Evolutionary conservation across 2,888 invertebrate genomes (phyloP).

Genomic region (Chrysodeixis includens): DNA sequence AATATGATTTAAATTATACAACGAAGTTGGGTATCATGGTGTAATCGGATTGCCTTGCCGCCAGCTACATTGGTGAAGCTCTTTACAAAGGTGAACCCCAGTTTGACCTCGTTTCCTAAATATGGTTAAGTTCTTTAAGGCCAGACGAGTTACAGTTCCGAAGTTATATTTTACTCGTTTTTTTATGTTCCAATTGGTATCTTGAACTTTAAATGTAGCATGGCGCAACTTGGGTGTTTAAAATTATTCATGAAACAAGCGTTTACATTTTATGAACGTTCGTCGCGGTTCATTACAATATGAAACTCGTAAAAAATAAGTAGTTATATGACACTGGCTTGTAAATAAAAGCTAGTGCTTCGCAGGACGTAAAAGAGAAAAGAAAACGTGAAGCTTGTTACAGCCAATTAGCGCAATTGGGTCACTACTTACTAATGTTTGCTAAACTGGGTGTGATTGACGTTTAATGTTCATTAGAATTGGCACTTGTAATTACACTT

Average conservation of each 20-base stretch:
- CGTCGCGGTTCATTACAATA: neutral
- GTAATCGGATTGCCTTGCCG: conserved; percentile 79
- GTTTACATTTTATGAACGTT: neutral
- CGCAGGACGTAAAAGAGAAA: conserved; percentile 9
- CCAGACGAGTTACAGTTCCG: conserved; percentile 60
- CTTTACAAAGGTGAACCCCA: conserved; percentile 76
- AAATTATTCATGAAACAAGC: neutral
- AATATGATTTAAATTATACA: conserved; percentile 61
- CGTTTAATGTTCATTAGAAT: neutral
- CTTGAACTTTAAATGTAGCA: conserved; percentile 28
- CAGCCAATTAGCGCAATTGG: conserved; percentile 36
- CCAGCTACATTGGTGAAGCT: conserved; percentile 56
- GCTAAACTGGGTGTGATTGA: conserved; percentile 13
- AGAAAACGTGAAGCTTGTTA: conserved; percentile 27
- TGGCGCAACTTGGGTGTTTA: conserved; percentile 5
- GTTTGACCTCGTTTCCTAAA: conserved; percentile 83
- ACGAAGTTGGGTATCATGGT: conserved; percentile 67
- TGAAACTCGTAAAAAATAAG: neutral
- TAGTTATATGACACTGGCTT: neutral
- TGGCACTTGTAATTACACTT: neutral
- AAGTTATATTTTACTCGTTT: conserved; percentile 55
- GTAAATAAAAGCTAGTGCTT: neutral
- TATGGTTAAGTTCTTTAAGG: conserved; percentile 83
- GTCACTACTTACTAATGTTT: conserved; percentile 25
- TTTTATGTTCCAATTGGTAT: conserved; percentile 48